Percentiles rank a stretch among this genome's conserved stretches.
phyloP scores from a whole-genome alignment of 2,888 invertebrate species.

The Agapostemon virescens region DNA sequence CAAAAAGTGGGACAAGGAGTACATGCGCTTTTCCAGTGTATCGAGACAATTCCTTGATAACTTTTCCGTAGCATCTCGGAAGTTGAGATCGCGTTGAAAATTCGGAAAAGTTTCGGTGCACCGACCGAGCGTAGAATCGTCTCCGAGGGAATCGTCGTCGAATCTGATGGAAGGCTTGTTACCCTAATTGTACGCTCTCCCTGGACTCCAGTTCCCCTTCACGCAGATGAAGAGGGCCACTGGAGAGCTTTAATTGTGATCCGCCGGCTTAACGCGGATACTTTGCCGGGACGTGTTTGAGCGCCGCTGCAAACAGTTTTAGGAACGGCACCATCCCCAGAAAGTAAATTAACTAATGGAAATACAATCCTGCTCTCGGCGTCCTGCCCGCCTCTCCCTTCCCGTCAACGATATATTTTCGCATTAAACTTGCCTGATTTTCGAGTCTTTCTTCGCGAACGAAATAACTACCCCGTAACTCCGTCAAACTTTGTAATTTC shows the following conservation, averaged over 20 bases:
- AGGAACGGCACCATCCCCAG: conserved; percentile 31
- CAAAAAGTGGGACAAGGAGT: too few relatives aligned
- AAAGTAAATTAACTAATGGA: conserved; percentile 69
- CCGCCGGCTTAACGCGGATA: conserved; percentile 60
- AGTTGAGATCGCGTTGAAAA: conserved; percentile 16
- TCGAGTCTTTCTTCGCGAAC: background rate
- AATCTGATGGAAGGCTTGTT: conserved; percentile 51
- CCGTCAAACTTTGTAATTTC: background rate
- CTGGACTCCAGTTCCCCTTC: conserved; percentile 16
- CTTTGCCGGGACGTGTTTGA: conserved; percentile 59
- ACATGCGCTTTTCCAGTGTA: too few relatives aligned
- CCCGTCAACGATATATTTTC: conserved; percentile 31
- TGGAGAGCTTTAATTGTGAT: conserved; percentile 66
- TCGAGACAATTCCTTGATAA: background rate
- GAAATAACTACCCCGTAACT: background rate
- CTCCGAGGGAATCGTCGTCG: conserved; percentile 38
- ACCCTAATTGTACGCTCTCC: conserved; percentile 42
- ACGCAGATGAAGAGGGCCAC: conserved; percentile 37
- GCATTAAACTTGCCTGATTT: conserved; percentile 14
- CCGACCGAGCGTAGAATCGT: background rate
- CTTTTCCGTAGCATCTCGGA: background rate
- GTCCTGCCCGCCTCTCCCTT: conserved; percentile 23
- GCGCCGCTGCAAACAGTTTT: conserved; percentile 62
- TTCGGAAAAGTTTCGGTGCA: conserved; percentile 13
- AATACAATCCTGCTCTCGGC: conserved; percentile 61